These are phyloP conservation scores for Bombylius major DNA, from an alignment of 2,888 invertebrate species.

Conservation along the genomic window DNA sequence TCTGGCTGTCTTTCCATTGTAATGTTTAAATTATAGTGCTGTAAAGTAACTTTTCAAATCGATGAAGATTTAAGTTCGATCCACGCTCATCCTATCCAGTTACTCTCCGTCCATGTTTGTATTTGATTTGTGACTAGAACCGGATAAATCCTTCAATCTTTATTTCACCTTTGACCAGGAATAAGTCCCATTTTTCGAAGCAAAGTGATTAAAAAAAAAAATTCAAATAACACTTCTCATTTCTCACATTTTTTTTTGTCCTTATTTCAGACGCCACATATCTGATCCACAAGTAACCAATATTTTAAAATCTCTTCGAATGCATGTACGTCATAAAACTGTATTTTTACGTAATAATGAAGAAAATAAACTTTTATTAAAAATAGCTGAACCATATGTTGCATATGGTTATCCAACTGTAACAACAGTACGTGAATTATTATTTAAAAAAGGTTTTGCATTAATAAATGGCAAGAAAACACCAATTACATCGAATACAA, in stretches of 20 bases:
- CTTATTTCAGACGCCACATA: neutral
- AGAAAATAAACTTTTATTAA: conserved; percentile 30
- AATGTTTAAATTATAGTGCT: too few species aligned
- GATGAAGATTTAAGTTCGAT: too few species aligned
- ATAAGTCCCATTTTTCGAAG: neutral
- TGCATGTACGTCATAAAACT: conserved; percentile 26
- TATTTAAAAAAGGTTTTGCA: conserved; percentile 36
- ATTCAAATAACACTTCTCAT: neutral
- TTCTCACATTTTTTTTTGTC: neutral
- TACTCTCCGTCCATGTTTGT: too few species aligned
- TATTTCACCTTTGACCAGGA: neutral
- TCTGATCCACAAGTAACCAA: conserved; percentile 22
- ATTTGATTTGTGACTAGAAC: too few species aligned
- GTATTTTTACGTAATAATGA: conserved; percentile 31
- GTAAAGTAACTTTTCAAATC: too few species aligned
- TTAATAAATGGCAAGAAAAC: conserved; percentile 28
- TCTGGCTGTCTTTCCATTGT: too few species aligned
- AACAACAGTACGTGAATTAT: conserved; percentile 30
- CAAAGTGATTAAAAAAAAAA: too few species aligned
- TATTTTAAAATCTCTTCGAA: conserved; percentile 24
- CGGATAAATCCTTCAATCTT: neutral
- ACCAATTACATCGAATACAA: conserved; percentile 33
- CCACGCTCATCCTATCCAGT: too few species aligned
- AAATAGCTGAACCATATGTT: conserved; percentile 34
- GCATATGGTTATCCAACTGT: conserved; percentile 31